phyloP scores from a whole-genome alignment of 2,888 invertebrate genomes.

The Chouioia cunea region DNA sequence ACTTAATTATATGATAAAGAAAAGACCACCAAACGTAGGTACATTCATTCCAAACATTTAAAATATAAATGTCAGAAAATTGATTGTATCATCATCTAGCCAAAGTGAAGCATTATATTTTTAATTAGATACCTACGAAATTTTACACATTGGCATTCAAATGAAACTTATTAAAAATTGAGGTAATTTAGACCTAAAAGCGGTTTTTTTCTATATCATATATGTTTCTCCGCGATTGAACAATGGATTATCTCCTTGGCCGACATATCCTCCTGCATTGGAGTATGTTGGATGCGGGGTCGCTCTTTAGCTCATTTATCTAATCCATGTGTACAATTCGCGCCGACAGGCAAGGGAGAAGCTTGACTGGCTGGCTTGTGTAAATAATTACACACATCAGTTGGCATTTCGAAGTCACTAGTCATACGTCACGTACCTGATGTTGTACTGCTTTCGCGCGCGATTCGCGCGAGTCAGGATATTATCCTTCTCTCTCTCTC shows the following conservation, averaged over 20 bases:
- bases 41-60: too few relatives aligned
- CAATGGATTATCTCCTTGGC: too few relatives aligned
- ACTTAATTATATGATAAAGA: too few relatives aligned
- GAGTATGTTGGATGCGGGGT: conserved; percentile 34
- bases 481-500: neutral
- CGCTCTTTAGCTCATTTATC: conserved; percentile 53
- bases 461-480: neutral
- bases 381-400: conserved; percentile 49
- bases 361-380: conserved; percentile 41
- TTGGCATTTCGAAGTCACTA: conserved; percentile 46
- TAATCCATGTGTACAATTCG: conserved; percentile 52
- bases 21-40: too few relatives aligned
- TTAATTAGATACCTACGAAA: too few relatives aligned
- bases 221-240: too few relatives aligned
- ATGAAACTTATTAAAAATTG: too few relatives aligned
- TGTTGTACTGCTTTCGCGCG: conserved; percentile 5
- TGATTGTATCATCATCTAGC: too few relatives aligned
- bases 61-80: too few relatives aligned
- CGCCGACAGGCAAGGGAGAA: neutral
- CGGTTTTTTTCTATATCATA: neutral
- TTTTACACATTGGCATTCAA: too few relatives aligned
- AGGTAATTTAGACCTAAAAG: too few relatives aligned
- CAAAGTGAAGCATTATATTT: too few relatives aligned
- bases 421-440: conserved; percentile 47
- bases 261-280: conserved; percentile 32